Evolutionary conservation across 1,140 invertebrate species (phyloP), one percentile per base, ranked within the genome.

Genomic region (Papilio xuthus): DNA sequence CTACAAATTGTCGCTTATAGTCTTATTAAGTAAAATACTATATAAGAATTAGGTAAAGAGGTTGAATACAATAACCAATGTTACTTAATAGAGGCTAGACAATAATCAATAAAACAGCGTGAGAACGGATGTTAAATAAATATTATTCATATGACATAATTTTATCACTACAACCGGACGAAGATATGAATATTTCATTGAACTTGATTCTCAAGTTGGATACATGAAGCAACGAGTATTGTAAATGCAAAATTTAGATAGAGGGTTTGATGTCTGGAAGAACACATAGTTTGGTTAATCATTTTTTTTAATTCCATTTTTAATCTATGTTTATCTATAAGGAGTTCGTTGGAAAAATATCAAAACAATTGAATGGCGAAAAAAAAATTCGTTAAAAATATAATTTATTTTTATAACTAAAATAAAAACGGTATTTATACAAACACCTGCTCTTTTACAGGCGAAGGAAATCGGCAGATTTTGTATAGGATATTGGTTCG

Each of bases 341-440:
- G 47, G 18, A 18, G 18, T 18, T 18, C 1, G 1, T 50, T 50
- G 18, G 18, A 6, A 50, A 18, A 60, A 26, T 26, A 63, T 63
- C 10, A 63, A 63, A 63, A 60, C 56, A 56, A 20, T 20, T 7
- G 56, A 60, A 13, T 26, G 56, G 23, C 37, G 20, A 44, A 56
- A 37, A 76, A 53, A 28, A 63, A 76, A 9, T 23, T n/a, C n/a
- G 20, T 10, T 20, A 15, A 63, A 53, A 74, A 74, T 26, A 76
- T 28, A 41, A 13, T 76, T 28, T 77, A 77, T 76, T 76, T 60
- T 60, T 73, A 60, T 79, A 84, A 83, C 81, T 77, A 84, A 83
- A 82, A 86, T 83, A 83, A 84, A 83, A 75, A 63, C 53, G 81
- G 81, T 81, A 78, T 84, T 74, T 83, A 80, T 83, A 79, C 75